Evolutionary conservation across 2,113 vertebrate genomes (phyloP), one percentile per base, ranked within the genome.

Genomic region (Phrynosoma blainvillii): DNA sequence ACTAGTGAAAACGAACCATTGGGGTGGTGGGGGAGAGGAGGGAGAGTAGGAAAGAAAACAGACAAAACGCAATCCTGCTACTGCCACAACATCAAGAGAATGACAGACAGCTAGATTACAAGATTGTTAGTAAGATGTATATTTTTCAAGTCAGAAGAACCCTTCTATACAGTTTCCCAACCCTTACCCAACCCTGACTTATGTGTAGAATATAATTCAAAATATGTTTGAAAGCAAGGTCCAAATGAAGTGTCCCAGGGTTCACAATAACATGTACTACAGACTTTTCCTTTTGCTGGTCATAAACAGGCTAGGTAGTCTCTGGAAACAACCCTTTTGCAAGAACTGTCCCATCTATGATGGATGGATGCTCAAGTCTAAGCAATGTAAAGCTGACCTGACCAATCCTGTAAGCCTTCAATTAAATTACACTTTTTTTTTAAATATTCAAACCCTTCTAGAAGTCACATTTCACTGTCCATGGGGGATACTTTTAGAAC

Each of bases 81-180:
- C 96, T 95, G 95, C 94, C 96, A 96, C 96, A 91, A 95, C 92
- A 92, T 95, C 95, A 93, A 91, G 96, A 96, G 95, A 95, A 96
- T 95, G 96, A 97, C 96, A 95, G 96, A 97, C 95, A 95, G 95
- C 95, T 96, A 96, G 95, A 95, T 96, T 95, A 97, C 96, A 96
- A 95, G 94, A 87, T 95, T 91, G 96, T 97, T 96, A 97, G 96
- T 94, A 97, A 96, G 93, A 95, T 96, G 92, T 96, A 90, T 95
- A 96, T 89, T 96, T 95, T 92, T 93, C 94, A 96, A 96, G 95
- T 96, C 96, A 95, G 92, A 96, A 91, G 91, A 95, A 94, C 94
- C 94, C 95, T 94, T 90, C 93, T 94, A 91, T 95, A 95, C 86
- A 93, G 91, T 90, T 94, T 93, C 94, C 92, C 93, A 93, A 90